Base-by-base conservation (phyloP, 1,140 invertebrate genomes). In the Venustaconcha ellipsiformis region DNA sequence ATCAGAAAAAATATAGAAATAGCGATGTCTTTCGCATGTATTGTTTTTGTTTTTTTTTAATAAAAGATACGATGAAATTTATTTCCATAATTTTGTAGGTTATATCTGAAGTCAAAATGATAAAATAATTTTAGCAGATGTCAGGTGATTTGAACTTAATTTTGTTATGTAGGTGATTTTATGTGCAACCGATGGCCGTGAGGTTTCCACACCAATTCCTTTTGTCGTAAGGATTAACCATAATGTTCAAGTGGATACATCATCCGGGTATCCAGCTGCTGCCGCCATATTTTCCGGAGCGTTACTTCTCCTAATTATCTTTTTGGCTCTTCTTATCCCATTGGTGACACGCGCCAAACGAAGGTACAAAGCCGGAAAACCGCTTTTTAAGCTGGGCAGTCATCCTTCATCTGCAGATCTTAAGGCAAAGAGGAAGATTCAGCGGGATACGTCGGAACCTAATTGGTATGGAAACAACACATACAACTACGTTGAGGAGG, bases 401-500 rank as follows among this genome's bases (percentile, higher is more conserved):
- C 67, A 75, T 55, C 67, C 73, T 14, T 75, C 73, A 2, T 55
- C 58, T 17, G 67, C 59, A 17, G 73, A 75, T 48, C 60, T 75
- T 13, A 48, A 69, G 26, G 56, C 60, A 14, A 57, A 63, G 14
- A 5, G n/a, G 37, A 66, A 15, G 17, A 18, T 75, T 20, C 26
- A 26, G 26, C 18, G 67, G 30, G 65, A 75, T 48, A 12, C 58
- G 8, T 75, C 73, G 2, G 73, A 75, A 37, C 73, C 73, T 1
- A 75, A 75, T 55, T 75, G 73, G 73, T 75, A 75, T 56, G 73
- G 73, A 57, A 70, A 75, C n/a, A 70, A 70, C 57, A 58, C 20
- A 37, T 69, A 69, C 30, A 17, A 48, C 37, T 64, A 69, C 17
- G 58, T 69, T 11, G 73, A 75, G 14, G 73, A 75, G 64, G 60